These are phyloP conservation scores for Himalopsyche japonica DNA, from an alignment of 2,888 invertebrate genomes.

Conservation along the genomic window DNA sequence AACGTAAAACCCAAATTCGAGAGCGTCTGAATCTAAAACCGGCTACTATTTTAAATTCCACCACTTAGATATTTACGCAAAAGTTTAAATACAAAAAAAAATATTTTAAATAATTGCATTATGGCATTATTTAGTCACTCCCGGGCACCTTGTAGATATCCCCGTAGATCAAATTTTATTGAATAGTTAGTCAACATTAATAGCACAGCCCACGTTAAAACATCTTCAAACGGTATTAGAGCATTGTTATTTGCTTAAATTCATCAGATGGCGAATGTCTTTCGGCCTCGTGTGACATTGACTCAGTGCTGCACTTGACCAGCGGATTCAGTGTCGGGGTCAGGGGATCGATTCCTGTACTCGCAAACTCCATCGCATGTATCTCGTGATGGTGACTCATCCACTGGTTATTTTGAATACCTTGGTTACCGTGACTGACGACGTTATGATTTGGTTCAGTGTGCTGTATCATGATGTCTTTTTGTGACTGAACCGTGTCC, in stretches of 20 bases:
- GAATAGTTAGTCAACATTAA: neutral
- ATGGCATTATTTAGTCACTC: too few relatives aligned
- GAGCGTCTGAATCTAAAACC: too few relatives aligned
- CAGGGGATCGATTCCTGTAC: neutral
- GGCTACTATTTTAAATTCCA: too few relatives aligned
- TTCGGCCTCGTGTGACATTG: neutral
- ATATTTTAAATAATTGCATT: too few relatives aligned
- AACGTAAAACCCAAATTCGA: too few relatives aligned
- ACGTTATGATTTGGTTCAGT: neutral
- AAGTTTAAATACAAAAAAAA: too few relatives aligned
- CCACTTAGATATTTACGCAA: too few relatives aligned
- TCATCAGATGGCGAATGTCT: neutral
- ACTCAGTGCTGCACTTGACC: neutral
- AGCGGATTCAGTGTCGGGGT: neutral
- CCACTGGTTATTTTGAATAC: neutral
- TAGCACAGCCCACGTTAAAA: neutral
- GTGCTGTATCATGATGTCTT: neutral
- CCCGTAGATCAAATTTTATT: too few relatives aligned
- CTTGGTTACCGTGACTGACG: neutral
- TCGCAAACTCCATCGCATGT: neutral
- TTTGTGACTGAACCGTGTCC: neutral
- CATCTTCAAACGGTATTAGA: neutral
- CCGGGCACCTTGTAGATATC: too few relatives aligned
- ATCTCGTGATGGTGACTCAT: neutral
- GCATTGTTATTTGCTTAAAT: slow-evolving; percentile 17